Conservation (phyloP, 1,140 invertebrate species). For the Drosophila pseudoananassae region DNA sequence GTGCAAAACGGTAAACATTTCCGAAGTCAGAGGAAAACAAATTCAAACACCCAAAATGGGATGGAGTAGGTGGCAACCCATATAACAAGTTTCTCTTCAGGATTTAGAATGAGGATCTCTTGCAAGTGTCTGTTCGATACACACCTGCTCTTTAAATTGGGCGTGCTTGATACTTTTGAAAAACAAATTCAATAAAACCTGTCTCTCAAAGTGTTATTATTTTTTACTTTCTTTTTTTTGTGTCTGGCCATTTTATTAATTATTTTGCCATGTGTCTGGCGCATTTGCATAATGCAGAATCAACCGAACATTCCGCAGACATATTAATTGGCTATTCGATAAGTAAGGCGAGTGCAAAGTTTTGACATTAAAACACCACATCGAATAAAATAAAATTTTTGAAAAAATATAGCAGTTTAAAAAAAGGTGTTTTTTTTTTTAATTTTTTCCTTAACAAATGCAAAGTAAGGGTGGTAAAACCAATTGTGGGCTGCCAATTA, state of each 20-base stretch:
- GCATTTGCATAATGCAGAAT: constrained; percentile 58
- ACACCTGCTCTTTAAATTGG: not conserved
- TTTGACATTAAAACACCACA: constrained; percentile 52
- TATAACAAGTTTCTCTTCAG: not conserved
- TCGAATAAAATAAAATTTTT: not conserved
- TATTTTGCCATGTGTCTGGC: constrained; percentile 43
- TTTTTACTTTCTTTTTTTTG: constrained; percentile 7
- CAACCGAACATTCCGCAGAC: constrained; percentile 35
- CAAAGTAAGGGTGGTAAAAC: too few relatives aligned
- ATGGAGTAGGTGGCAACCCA: not conserved
- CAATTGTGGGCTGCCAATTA: too few relatives aligned
- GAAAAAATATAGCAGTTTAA: too few relatives aligned
- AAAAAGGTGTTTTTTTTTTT: too few relatives aligned
- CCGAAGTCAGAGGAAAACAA: not conserved
- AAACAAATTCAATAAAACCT: not conserved
- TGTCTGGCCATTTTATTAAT: constrained; percentile 33
- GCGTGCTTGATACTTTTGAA: not conserved
- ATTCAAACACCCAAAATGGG: constrained; percentile 11
- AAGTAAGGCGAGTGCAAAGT: constrained; percentile 29
- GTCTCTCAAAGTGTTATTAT: not conserved
- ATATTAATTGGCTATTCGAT: constrained; percentile 22
- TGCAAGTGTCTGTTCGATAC: not conserved
- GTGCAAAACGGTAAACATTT: constrained; percentile 28
- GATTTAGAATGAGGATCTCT: not conserved
- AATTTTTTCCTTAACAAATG: too few relatives aligned